A percentile compares a stretch with the other conserved stretches of the same genome.
Conservation (phyloP, 1,140 invertebrate genomes). For the Hypothenemus hampei region DNA sequence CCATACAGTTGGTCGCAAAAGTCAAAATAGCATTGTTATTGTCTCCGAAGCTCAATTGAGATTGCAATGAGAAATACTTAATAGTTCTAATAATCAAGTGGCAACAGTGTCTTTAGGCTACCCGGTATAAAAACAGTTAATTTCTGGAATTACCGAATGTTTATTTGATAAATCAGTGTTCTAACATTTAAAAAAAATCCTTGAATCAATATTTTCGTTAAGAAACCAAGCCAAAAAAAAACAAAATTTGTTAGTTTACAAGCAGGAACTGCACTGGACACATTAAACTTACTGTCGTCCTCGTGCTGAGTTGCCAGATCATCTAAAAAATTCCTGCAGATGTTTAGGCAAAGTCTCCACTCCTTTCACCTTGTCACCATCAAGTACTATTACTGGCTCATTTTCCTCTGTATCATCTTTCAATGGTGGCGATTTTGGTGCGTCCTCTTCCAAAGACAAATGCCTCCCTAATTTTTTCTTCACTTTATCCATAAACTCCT, state of each 20-base stretch:
- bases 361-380: slow-evolving; percentile 56
- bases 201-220: too few relatives aligned
- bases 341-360: slow-evolving; percentile 64
- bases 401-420: slow-evolving; percentile 28
- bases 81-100: too few relatives aligned
- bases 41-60: too few relatives aligned
- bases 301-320: slow-evolving; percentile 14
- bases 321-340: slow-evolving; percentile 64
- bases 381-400: slow-evolving; percentile 54
- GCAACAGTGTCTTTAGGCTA: too few relatives aligned
- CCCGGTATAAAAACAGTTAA: too few relatives aligned
- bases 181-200: too few relatives aligned
- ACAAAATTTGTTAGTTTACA: neutral
- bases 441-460: slow-evolving; percentile 18
- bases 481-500: slow-evolving; percentile 68
- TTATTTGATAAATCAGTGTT: too few relatives aligned
- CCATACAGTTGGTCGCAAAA: slow-evolving; percentile 17
- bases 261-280: neutral
- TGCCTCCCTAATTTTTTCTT: slow-evolving; percentile 49
- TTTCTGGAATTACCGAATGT: too few relatives aligned
- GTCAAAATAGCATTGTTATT: slow-evolving; percentile 9
- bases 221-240: slow-evolving; percentile 1
- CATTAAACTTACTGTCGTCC: slow-evolving; percentile 18
- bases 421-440: slow-evolving; percentile 5
- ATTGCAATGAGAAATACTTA: too few relatives aligned